These are phyloP conservation scores for Rhadinocentrus ornatus DNA, from an alignment of 2,797 vertebrate genomes.

Conservation along the genomic window DNA sequence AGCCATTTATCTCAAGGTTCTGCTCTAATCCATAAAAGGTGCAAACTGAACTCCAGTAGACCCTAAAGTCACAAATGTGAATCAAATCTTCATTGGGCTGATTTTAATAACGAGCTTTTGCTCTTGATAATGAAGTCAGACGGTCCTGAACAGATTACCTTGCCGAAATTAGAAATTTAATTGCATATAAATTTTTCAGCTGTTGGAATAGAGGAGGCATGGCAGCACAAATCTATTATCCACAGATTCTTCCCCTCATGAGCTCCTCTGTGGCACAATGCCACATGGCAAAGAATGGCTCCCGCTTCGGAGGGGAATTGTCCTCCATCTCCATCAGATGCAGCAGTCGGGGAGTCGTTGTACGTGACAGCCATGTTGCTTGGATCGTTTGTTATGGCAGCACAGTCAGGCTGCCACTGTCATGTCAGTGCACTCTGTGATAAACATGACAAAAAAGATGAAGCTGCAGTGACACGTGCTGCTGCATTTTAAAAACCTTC, in stretches of 20 bases:
- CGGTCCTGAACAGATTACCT: conserved; percentile 57
- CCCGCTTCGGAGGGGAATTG: conserved; percentile 24
- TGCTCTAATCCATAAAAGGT: conserved; percentile 1
- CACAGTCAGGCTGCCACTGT: conserved; percentile 6
- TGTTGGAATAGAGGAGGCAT: conserved; percentile 36
- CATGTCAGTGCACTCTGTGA: conserved; percentile 7
- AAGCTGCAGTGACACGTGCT: neutral
- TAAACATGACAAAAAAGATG: conserved; percentile 10
- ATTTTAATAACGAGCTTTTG: conserved; percentile 56
- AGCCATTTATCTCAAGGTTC: conserved; percentile 3
- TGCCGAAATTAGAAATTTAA: conserved; percentile 71
- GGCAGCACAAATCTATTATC: conserved; percentile 53
- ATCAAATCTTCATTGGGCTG: conserved; percentile 40
- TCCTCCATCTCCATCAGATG: conserved; percentile 38
- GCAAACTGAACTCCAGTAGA: conserved; percentile 2
- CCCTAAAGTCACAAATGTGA: conserved; percentile 19
- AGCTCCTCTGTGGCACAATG: conserved; percentile 37
- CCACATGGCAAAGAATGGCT: conserved; percentile 51
- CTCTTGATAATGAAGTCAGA: conserved; percentile 57
- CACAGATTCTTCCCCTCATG: conserved; percentile 40
- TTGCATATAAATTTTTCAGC: conserved; percentile 64
- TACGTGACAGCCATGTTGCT: conserved; percentile 32
- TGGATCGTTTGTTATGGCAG: conserved; percentile 29
- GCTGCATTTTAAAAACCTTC: conserved; percentile 14
- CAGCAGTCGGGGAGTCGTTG: conserved; percentile 30